Percentiles rank a stretch among this genome's conserved stretches.
Evolutionary conservation across 1,140 invertebrate species (phyloP).

Genomic region (Agrilus planipennis): DNA sequence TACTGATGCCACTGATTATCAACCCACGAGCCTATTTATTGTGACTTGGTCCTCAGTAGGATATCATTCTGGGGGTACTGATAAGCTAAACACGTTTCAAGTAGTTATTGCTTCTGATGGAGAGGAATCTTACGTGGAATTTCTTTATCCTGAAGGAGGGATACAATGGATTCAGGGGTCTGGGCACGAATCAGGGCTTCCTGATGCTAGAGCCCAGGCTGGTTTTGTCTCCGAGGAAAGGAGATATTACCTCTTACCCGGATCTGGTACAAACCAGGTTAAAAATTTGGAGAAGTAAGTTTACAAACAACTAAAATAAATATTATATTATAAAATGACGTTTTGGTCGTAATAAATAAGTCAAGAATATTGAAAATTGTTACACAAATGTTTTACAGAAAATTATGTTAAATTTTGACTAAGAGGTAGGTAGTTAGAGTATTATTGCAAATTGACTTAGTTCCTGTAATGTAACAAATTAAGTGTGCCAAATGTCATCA

Average conservation of each 20-base stretch:
- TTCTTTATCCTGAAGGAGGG: conserved; percentile 76
- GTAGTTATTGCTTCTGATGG: conserved; percentile 73
- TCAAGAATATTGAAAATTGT: no score
- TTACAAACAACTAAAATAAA: background rate
- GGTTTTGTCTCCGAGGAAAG: conserved; percentile 80
- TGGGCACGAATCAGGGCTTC: conserved; percentile 47
- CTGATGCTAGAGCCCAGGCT: conserved; percentile 81
- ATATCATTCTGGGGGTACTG: conserved; percentile 36
- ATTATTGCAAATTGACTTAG: no score
- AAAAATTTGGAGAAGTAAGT: conserved; percentile 56
- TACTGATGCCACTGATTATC: conserved; percentile 52
- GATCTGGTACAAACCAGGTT: conserved; percentile 81
- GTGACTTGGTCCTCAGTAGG: conserved; percentile 62
- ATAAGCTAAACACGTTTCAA: conserved; percentile 63
- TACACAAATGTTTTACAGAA: no score
- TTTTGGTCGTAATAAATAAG: no score
- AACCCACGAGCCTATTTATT: conserved; percentile 45
- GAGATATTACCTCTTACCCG: conserved; percentile 55
- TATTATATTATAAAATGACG: background rate
- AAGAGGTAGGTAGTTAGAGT: no score
- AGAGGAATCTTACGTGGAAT: conserved; percentile 66
- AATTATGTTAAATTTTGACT: no score
- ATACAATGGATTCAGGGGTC: conserved; percentile 83
- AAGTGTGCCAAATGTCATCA: no score
- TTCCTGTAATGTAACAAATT: no score